These are phyloP conservation scores for Coelopa frigida DNA, from an alignment of 1,140 invertebrate species.

Conservation along the genomic window DNA sequence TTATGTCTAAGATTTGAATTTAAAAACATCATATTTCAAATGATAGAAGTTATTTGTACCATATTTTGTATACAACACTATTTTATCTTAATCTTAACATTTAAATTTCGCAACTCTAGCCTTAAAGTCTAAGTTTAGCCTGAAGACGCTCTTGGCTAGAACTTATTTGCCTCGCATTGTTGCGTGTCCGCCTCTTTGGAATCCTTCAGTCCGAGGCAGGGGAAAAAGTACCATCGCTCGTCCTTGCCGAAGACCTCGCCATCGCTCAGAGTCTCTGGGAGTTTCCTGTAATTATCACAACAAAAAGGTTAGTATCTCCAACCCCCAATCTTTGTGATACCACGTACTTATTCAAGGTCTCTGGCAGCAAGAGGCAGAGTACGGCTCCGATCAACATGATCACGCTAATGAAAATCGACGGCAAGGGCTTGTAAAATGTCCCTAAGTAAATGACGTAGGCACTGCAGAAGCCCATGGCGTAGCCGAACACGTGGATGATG, in stretches of 20 bases:
- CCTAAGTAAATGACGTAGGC: slow-evolving; percentile 43
- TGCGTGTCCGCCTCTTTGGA: no score
- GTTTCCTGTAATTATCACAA: slow-evolving; percentile 18
- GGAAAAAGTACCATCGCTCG: slow-evolving; percentile 41
- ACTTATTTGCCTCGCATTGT: no score
- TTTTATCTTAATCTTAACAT: no score
- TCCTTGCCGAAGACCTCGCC: slow-evolving; percentile 52
- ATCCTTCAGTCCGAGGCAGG: slow-evolving; percentile 21
- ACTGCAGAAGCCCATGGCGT: slow-evolving; percentile 42
- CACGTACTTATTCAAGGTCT: slow-evolving; percentile 49
- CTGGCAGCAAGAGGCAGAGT: slow-evolving; percentile 53
- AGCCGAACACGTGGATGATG: slow-evolving; percentile 51
- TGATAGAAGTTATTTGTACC: no score
- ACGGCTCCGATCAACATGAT: slow-evolving; percentile 50
- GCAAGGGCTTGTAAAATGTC: slow-evolving; percentile 47
- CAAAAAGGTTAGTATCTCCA: neutral
- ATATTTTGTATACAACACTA: no score
- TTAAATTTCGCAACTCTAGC: no score
- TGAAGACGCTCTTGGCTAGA: no score
- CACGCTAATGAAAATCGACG: slow-evolving; percentile 50
- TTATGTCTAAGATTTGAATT: no score
- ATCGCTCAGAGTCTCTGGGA: slow-evolving; percentile 52
- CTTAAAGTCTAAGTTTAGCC: no score
- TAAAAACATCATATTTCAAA: no score
- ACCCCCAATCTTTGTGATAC: neutral